A percentile compares a stretch with the other conserved stretches of the same genome.
Conservation (phyloP, 2,113 vertebrate genomes). For the Bos indicus region DNA sequence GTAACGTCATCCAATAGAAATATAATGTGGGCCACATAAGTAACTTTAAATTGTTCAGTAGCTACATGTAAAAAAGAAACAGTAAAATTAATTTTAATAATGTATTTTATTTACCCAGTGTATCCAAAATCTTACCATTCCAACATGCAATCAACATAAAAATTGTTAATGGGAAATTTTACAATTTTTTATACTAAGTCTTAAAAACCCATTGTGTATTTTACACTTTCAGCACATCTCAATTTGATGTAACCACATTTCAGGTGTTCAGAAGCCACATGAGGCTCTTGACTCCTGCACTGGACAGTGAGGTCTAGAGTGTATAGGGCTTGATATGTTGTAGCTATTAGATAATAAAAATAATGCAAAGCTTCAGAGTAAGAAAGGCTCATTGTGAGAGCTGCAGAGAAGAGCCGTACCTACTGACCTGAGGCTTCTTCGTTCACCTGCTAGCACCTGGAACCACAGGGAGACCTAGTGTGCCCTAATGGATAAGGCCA, state of each 20-base stretch:
- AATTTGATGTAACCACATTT: background rate
- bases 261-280: background rate
- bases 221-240: background rate
- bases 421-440: background rate
- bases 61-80: background rate
- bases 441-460: background rate
- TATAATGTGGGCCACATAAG: background rate
- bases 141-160: background rate
- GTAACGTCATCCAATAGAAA: background rate
- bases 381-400: background rate
- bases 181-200: background rate
- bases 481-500: background rate
- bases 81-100: background rate
- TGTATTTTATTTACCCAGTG: background rate
- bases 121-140: background rate
- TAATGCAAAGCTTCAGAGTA: background rate
- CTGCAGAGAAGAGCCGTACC: background rate
- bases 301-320: background rate
- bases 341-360: background rate
- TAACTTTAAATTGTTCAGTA: background rate
- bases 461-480: background rate
- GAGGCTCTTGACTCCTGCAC: background rate
- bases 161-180: background rate
- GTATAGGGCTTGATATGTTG: background rate
- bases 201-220: background rate